Percentiles rank a stretch among this genome's conserved stretches.
These are phyloP conservation scores for Gorsachius goisagi DNA, from an alignment of 2,113 vertebrate species.

Conservation along the genomic window DNA sequence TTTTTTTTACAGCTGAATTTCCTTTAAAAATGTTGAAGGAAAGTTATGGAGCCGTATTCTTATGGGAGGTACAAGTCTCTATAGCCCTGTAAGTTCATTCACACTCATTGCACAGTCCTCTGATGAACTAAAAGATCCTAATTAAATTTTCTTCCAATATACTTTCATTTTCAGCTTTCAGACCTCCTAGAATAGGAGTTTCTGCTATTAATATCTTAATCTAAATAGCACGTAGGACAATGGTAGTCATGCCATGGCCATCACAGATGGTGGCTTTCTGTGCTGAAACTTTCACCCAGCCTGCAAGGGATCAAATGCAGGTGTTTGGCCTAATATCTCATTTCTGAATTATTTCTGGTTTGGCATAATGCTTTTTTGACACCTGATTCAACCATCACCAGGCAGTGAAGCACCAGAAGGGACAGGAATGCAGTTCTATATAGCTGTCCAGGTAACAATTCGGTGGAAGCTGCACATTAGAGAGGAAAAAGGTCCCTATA, in stretches of 20 bases:
- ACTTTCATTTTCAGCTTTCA: background rate
- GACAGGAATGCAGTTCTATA: background rate
- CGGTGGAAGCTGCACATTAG: rapidly evolving
- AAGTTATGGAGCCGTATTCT: background rate
- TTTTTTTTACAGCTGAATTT: background rate
- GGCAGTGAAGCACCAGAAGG: background rate
- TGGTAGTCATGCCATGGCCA: background rate
- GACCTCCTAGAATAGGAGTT: background rate
- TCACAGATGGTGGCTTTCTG: background rate
- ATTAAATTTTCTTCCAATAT: background rate
- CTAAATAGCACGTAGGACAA: background rate
- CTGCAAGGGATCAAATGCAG: background rate
- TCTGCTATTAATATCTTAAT: background rate
- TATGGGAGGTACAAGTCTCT: background rate
- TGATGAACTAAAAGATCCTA: background rate
- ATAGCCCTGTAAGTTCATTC: background rate
- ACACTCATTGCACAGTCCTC: background rate
- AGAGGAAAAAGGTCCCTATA: background rate
- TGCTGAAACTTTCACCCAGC: background rate
- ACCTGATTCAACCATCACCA: background rate
- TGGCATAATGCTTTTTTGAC: background rate
- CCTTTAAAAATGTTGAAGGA: background rate
- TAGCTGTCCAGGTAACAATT: background rate
- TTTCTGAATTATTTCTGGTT: background rate
- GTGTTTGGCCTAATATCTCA: background rate